A percentile compares a stretch with the other conserved stretches of the same genome.
Conservation (phyloP, 1,140 invertebrate species). For the Gyrodactylus salaris region DNA sequence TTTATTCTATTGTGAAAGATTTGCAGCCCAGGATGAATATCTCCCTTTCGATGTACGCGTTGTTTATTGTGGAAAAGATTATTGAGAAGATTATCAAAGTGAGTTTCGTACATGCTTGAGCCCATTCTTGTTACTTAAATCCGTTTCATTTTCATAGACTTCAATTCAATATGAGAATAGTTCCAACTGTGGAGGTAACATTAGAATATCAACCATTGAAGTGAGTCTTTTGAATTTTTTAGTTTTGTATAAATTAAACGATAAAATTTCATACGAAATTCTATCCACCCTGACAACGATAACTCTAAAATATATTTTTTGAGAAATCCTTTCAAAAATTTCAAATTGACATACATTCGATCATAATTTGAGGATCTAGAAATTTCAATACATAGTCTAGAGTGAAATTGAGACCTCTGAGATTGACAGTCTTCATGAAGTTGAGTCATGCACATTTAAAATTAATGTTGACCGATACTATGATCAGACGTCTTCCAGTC, state of each 20-base stretch:
- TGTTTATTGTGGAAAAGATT: background rate
- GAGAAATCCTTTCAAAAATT: background rate
- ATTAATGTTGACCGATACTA: too few species aligned
- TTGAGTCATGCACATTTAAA: too few species aligned
- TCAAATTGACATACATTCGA: too few species aligned
- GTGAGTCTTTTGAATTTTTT: too few species aligned
- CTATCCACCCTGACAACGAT: background rate
- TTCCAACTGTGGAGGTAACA: background rate
- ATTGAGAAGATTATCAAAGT: background rate
- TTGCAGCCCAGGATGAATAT: background rate
- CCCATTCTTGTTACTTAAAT: background rate
- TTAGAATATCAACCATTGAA: background rate
- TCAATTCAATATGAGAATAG: background rate
- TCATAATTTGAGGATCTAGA: too few species aligned
- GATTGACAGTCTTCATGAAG: too few species aligned
- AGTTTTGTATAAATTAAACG: background rate
- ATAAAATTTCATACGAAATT: background rate
- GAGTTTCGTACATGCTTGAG: background rate
- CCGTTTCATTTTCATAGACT: background rate
- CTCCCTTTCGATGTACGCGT: background rate
- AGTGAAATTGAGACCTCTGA: too few species aligned
- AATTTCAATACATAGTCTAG: too few species aligned
- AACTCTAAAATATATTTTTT: background rate
- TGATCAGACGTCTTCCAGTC: too few species aligned
- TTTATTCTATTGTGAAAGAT: background rate